Base-by-base conservation (phyloP, 2,113 vertebrate genomes). In the Solea solea region DNA sequence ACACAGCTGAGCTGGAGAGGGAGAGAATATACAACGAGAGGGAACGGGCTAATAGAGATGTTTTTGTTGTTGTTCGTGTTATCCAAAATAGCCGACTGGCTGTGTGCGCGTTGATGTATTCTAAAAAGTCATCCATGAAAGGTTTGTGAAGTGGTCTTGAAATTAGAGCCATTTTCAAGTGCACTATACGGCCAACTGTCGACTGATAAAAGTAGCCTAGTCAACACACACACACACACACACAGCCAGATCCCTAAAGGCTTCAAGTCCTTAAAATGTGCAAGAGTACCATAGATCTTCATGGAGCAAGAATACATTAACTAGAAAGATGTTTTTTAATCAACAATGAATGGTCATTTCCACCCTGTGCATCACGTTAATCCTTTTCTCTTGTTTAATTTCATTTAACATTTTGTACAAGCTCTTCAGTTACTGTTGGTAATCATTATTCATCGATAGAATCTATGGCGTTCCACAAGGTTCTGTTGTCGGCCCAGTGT, bases 1-100 rank as follows among this genome's bases (percentile, higher is more conserved):
- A 82, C 80, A 73, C 78, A 79, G 72, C 84, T 71, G 77, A 75
- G 72, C 64, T 16, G 52, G 21, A 64, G 46, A 68, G 67, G 74
- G 63, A 64, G 62, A 64, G 63, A 71, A 57, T 11, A 39, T 55
- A 75, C 51, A n/a, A 40, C 2, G 28, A 53, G 40, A 69, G 54
- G 74, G 53, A 56, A 39, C 54, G 25, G 54, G 15, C 52, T 64
- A 67, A 76, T 56, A 27, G 15, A 77, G 55, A 76, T 51, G 51
- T 12, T 13, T 39, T 14, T 12, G 21, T 67, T 56, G 40, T 72
- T 71, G 56, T 54, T 63, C 28, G 21, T 60, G 56, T 63, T 53
- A 34, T 66, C 42, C 48, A 34, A 78, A 61, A 12, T 52, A 48
- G 49, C 28, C 3, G 60, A 65, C 54, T 41, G 64, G n/a, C 62